Evolutionary conservation across 2,797 vertebrate genomes (phyloP), one percentile per base, ranked within the genome.

Genomic region (Gymnopithys bicolor): DNA sequence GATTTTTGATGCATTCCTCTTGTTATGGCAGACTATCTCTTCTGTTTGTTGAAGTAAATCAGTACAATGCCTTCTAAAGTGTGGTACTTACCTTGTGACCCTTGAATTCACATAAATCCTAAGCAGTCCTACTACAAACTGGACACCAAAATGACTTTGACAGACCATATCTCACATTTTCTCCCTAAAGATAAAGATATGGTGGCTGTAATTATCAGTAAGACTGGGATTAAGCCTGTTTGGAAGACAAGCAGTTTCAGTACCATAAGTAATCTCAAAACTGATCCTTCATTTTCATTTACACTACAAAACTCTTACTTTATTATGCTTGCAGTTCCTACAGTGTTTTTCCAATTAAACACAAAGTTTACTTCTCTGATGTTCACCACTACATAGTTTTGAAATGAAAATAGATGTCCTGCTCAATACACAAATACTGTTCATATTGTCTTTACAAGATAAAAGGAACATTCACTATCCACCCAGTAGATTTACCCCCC

Each of bases 381-480:
- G 35, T 43, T 67, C 39, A 73, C 41, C 14, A 41, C 9, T 43
- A 25, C 2, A 1, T 19, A 48, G 11, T 7, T 77, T 64, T 66
- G 39, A 53, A 87, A 71, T 43, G 3, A 85, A 71, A 81, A 78
- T 23, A 48, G 10, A 4, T 71, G 32, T 43, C 52, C 19, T 71
- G 24, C 19, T 70, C 30, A 59, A 35, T 21, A 58, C 27, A 39
- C 4, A 33, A 8, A 46, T 39, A 19, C 11, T 33, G 11, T 13
- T 82, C 0, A 0, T 56, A 45, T 53, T n/a, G 32, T 19, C 5
- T 48, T 41, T 64, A 27, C 17, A 77, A 60, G n/a, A 21, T 28
- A 37, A 5, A 25, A 35, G 13, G 6, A 17, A 32, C 25, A 7
- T n/a, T 27, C 28, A 27, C 41, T 81, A 59, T 41, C 13, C 18